Percentiles rank a stretch among this genome's conserved stretches.
Conservation (phyloP, 2,797 vertebrate genomes). For the Tadarida brasiliensis region DNA sequence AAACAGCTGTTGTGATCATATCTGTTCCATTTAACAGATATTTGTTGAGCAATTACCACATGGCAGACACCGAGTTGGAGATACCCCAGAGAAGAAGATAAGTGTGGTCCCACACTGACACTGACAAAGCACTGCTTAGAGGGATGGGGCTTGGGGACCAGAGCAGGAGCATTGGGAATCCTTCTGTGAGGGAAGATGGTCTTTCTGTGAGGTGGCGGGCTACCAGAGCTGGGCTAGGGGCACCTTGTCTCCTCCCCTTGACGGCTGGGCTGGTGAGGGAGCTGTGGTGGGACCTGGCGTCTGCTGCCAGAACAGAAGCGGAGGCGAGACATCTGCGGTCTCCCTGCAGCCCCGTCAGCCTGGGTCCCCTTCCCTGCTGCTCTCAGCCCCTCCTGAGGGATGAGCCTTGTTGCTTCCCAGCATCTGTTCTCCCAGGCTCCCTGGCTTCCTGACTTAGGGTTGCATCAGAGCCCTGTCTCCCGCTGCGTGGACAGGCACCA, state of each 20-base stretch:
- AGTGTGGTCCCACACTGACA: fast-evolving
- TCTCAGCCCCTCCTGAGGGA: not conserved
- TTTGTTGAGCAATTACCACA: fast-evolving
- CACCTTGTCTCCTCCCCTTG: fast-evolving
- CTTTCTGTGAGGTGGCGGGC: not conserved
- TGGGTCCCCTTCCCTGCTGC: not conserved
- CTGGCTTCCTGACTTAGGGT: fast-evolving
- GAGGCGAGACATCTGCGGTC: not conserved
- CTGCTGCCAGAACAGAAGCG: not conserved
- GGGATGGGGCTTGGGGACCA: not conserved
- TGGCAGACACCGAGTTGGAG: not conserved
- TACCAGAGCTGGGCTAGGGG: not conserved
- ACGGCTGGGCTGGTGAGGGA: too few species aligned
- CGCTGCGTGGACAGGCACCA: not conserved
- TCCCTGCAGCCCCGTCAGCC: not conserved
- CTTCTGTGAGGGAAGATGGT: not conserved
- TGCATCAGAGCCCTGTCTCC: not conserved
- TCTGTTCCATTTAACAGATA: not conserved
- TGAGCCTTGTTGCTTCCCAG: not conserved
- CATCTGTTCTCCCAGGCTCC: not conserved
- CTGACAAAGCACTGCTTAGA: fast-evolving
- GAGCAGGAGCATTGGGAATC: not conserved
- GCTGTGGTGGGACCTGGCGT: not conserved
- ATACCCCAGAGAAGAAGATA: fast-evolving
- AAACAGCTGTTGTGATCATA: not conserved